These are phyloP conservation scores for Paracentrotus lividus DNA, from an alignment of 53 echinoderm and acorn worm genomes.

Conservation along the genomic window DNA sequence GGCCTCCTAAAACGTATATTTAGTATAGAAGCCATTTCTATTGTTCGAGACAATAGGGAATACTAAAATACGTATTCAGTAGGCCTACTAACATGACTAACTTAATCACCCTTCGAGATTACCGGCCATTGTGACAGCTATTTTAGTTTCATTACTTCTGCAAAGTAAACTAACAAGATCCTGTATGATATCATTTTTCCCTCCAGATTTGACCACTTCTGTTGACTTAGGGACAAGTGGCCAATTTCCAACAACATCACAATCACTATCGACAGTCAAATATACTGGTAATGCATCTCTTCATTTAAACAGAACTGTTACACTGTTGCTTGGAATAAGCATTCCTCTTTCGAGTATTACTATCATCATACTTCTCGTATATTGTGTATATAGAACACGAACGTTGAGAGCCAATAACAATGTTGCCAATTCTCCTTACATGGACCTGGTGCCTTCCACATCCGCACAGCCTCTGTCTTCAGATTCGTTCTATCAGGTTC, in stretches of 20 bases:
- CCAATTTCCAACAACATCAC: not conserved
- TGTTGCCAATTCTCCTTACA: not conserved
- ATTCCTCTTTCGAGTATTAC: not conserved
- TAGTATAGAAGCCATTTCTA: too few species aligned
- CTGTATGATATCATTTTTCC: too few species aligned
- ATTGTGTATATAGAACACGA: not conserved
- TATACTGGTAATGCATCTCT: not conserved
- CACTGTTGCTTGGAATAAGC: not conserved
- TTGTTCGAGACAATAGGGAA: too few species aligned
- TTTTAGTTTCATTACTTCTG: too few species aligned
- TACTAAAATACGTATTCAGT: too few species aligned
- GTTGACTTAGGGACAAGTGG: not conserved
- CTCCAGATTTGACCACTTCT: not conserved
- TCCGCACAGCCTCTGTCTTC: not conserved
- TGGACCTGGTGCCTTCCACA: not conserved
- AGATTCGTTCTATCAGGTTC: not conserved
- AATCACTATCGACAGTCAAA: not conserved
- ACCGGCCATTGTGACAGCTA: too few species aligned
- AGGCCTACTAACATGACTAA: too few species aligned
- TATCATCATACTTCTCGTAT: not conserved
- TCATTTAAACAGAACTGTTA: not conserved
- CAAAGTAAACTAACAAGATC: too few species aligned
- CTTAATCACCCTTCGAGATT: too few species aligned
- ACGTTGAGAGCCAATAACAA: not conserved
- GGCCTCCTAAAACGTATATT: too few species aligned